Evolutionary conservation across 2,797 vertebrate species (phyloP).

Genomic region (Pseudopleuronectes americanus): DNA sequence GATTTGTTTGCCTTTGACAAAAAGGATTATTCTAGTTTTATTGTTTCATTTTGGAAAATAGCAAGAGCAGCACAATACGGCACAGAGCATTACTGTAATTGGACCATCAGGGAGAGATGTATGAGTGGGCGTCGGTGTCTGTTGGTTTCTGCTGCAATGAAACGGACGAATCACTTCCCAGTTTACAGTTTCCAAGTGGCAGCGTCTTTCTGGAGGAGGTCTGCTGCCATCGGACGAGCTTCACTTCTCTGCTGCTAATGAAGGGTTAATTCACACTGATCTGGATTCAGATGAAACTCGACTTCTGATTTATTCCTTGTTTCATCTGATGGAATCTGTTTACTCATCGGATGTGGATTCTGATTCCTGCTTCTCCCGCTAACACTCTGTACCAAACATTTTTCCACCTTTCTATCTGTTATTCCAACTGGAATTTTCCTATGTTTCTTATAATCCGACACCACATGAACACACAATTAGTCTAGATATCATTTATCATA

Average conservation of each 20-base stretch:
- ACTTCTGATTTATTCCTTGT: no score
- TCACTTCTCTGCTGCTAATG: slow-evolving; percentile 28
- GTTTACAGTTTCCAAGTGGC: slow-evolving; percentile 33
- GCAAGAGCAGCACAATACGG: slow-evolving; percentile 34
- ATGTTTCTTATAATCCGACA: no score
- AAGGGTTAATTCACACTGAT: no score
- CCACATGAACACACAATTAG: no score
- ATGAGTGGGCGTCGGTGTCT: slow-evolving; percentile 44
- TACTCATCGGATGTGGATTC: no score
- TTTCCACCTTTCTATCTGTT: no score
- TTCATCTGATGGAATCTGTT: no score
- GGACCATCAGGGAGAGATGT: slow-evolving; percentile 52
- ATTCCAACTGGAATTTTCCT: no score
- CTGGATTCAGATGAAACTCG: no score
- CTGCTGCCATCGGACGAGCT: slow-evolving; percentile 33
- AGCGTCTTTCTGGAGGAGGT: slow-evolving; percentile 30
- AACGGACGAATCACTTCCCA: slow-evolving; percentile 51
- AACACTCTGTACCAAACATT: no score
- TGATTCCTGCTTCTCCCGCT: no score
- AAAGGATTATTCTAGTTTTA: slow-evolving; percentile 57
- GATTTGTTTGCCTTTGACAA: slow-evolving; percentile 53
- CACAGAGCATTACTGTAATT: slow-evolving; percentile 66
- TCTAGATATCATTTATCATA: no score
- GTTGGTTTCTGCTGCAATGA: slow-evolving; percentile 47
- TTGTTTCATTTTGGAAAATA: slow-evolving; percentile 55